Evolutionary conservation across 2,113 vertebrate species (phyloP).

Genomic region (Peromyscus leucopus): DNA sequence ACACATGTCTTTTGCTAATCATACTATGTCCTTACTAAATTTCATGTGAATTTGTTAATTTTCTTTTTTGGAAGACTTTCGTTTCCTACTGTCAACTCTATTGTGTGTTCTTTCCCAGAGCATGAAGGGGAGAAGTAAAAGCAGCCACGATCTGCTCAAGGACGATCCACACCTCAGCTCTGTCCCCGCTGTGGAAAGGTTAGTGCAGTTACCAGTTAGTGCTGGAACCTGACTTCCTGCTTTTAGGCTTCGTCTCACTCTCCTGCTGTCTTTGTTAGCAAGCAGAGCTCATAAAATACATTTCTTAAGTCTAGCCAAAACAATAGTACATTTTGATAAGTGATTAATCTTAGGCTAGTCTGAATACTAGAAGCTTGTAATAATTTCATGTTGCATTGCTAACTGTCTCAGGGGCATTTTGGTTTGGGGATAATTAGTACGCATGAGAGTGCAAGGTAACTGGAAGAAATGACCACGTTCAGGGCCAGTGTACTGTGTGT

Average conservation of each 20-base stretch:
- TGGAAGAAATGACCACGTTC: constrained; percentile 13
- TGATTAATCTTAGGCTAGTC: constrained; percentile 3
- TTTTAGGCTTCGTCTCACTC: constrained; percentile 4
- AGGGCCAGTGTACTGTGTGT: background rate
- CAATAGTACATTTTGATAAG: constrained; percentile 14
- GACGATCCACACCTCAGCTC: constrained; percentile 96
- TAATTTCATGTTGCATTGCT: constrained; percentile 40
- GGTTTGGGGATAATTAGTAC: constrained; percentile 6
- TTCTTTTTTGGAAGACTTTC: constrained; percentile 49
- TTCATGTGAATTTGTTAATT: constrained; percentile 25
- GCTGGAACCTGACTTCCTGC: background rate
- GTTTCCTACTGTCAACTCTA: background rate
- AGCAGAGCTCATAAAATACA: background rate
- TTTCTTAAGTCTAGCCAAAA: background rate
- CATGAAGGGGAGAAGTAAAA: constrained; percentile 99
- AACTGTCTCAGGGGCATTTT: constrained; percentile 44
- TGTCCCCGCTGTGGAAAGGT: constrained; percentile 95
- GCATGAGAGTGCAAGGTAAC: constrained; percentile 17
- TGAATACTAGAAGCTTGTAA: constrained; percentile 20
- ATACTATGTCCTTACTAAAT: constrained; percentile 7
- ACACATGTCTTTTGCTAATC: constrained; percentile 27
- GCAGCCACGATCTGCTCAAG: constrained; percentile 97
- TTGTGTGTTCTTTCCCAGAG: constrained; percentile 87
- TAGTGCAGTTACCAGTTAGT: constrained; percentile 7
- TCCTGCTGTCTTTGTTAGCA: constrained; percentile 40